Evolutionary conservation across 2,797 vertebrate genomes (phyloP), one percentile per base, ranked within the genome.

Genomic region (Distichodus sexfasciatus): DNA sequence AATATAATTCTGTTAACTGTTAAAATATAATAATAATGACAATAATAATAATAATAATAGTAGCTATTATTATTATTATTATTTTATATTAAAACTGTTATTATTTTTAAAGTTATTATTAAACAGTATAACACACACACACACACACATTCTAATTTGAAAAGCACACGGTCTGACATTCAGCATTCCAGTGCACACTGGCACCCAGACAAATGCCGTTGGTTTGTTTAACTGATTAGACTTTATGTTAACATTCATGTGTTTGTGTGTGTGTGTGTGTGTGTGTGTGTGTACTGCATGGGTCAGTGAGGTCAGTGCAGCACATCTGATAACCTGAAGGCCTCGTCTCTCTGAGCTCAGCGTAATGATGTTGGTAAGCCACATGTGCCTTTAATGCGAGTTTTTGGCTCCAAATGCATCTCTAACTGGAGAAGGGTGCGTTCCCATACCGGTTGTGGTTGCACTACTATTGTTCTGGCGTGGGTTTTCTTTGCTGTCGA

Each of bases 401-500:
- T 36, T n/a, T n/a, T 64, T 21, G 17, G 55, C 41, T 63, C 48
- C 14, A 33, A 55, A 63, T 43, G 50, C 53, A 29, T 54, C 31
- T 24, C 31, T 38, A 73, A 31, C 69, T 51, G 31, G 35, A 40
- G 61, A 60, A 66, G 58, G 63, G 15, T 40, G 36, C 58, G 43
- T 76, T 71, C 66, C 58, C 36, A 61, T 58, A 66, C 66, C 65
- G 14, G 60, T 70, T 71, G 73, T 28, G 69, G 76, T 74, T 29
- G 51, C 54, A n/a, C 58, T 53, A 41, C 48, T 58, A 75, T 76
- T 71, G 79, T 61, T 74, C 47, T 63, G 58, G 28, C 66, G 63
- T 24, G 6, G 44, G 48, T 60, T 72, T 59, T 54, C 71, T 75
- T 58, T 69, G 55, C 62, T 47, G 35, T 65, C 72, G 33, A 15